These are phyloP conservation scores for Centropus bengalensis DNA, from an alignment of 2,113 vertebrate genomes.

Conservation along the genomic window DNA sequence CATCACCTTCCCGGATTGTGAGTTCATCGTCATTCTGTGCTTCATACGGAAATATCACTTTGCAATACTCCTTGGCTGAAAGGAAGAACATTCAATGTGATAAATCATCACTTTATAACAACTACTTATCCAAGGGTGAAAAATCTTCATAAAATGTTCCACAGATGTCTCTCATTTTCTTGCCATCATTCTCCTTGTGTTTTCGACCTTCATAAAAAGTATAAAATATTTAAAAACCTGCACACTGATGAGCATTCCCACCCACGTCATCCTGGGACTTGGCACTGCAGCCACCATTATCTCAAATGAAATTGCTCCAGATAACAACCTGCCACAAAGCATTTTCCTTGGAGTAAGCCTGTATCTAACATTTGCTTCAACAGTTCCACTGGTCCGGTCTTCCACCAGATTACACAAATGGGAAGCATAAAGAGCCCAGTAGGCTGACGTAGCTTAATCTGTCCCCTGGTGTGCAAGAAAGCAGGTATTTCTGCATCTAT, in stretches of 20 bases:
- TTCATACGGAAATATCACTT: conserved; percentile 96
- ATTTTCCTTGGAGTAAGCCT: background rate
- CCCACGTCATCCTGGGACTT: background rate
- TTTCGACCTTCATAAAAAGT: background rate
- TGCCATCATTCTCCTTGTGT: background rate
- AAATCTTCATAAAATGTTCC: background rate
- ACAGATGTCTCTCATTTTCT: background rate
- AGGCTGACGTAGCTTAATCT: background rate
- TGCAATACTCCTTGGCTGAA: conserved; percentile 94
- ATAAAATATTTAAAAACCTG: conserved; percentile 24
- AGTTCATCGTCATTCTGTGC: conserved; percentile 97
- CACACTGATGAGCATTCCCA: background rate
- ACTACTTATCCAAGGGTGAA: background rate
- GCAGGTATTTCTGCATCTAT: background rate
- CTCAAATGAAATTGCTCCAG: background rate
- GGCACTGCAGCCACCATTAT: background rate
- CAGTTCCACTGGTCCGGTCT: background rate
- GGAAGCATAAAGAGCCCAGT: background rate
- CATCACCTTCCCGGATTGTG: conserved; percentile 95
- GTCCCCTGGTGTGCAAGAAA: background rate
- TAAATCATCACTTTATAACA: conserved; percentile 30
- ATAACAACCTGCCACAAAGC: background rate
- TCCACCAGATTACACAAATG: background rate
- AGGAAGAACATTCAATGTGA: conserved; percentile 41
- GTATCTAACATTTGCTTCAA: background rate